Evolutionary conservation across 2,888 invertebrate genomes (phyloP).

Genomic region (Hemaris fuciformis): DNA sequence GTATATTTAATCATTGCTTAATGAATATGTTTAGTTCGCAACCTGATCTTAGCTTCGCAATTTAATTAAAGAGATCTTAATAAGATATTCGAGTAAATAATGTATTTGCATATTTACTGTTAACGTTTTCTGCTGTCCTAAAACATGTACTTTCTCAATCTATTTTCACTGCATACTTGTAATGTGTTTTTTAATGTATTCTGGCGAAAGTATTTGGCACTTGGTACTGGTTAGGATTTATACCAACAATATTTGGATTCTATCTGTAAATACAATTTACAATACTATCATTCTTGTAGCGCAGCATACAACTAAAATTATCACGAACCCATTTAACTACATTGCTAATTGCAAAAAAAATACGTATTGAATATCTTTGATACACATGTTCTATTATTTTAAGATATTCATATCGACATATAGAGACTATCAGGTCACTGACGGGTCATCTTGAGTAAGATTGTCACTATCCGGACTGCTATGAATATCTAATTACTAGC

Average conservation of each 20-base stretch:
- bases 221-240: neutral
- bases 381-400: no score
- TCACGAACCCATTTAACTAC: neutral
- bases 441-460: no score
- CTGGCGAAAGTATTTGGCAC: neutral
- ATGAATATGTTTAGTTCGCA: no score
- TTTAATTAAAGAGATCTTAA: neutral
- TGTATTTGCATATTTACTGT: neutral
- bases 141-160: neutral
- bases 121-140: neutral
- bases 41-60: no score
- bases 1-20: no score
- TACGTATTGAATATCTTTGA: neutral
- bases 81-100: neutral
- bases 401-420: no score
- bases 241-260: neutral
- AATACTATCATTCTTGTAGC: neutral
- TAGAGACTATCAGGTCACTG: no score
- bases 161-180: neutral
- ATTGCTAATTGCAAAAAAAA: neutral
- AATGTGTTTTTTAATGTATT: neutral
- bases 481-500: no score
- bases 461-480: no score
- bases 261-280: neutral
- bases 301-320: neutral